Percentiles rank a stretch among this genome's conserved stretches.
Evolutionary conservation across 1,140 invertebrate genomes (phyloP).

Genomic region (Leptinotarsa defecta): DNA sequence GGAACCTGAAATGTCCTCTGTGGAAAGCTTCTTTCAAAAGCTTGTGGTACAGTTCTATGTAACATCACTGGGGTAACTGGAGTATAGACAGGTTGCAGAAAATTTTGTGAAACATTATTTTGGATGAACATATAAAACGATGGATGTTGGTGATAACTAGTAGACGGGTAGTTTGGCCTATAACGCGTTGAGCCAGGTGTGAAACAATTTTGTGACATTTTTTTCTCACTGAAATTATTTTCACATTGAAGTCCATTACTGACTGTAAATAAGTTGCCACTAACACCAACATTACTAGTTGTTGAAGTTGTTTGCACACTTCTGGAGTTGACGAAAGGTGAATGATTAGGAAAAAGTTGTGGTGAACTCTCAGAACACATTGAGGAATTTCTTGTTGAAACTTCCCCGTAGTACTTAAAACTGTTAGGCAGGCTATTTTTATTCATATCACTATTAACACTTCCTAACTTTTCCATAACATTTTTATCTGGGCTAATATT

Average conservation of each 20-base stretch:
- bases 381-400: background rate
- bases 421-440: slow-evolving; percentile 4
- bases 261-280: background rate
- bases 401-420: background rate
- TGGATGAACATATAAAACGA: slow-evolving; percentile 25
- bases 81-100: background rate
- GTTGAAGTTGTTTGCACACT: slow-evolving; percentile 24
- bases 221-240: background rate
- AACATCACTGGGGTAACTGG: background rate
- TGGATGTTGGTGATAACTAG: slow-evolving; percentile 24
- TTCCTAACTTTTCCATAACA: slow-evolving; percentile 21
- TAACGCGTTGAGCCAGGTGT: slow-evolving; percentile 7
- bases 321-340: slow-evolving; percentile 1
- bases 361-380: background rate
- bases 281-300: slow-evolving; percentile 7
- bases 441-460: slow-evolving; percentile 11
- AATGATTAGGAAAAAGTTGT: slow-evolving; percentile 9
- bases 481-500: background rate
- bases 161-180: slow-evolving; percentile 12
- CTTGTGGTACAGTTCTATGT: slow-evolving; percentile 14
- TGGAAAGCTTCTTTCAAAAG: slow-evolving; percentile 14
- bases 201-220: slow-evolving; percentile 10
- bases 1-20: slow-evolving; percentile 10
- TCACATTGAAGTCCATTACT: background rate
- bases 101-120: slow-evolving; percentile 23